Conservation (phyloP, 2,113 vertebrate species). For the Acrocephalus arundinaceus region DNA sequence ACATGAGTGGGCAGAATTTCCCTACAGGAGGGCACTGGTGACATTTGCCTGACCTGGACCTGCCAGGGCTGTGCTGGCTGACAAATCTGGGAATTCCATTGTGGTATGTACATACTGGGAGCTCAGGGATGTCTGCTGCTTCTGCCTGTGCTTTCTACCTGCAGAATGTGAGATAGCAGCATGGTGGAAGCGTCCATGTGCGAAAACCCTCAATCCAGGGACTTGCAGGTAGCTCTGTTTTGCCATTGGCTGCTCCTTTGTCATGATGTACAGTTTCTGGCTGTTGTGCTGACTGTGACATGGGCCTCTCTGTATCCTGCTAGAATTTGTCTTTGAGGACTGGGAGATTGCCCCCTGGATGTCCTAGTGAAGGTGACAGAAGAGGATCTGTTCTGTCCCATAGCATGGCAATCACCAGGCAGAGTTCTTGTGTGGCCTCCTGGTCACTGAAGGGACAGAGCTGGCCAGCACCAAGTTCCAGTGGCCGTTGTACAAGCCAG, state of each 20-base stretch:
- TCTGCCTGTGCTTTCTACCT: neutral
- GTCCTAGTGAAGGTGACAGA: neutral
- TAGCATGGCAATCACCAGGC: neutral
- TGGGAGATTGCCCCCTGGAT: neutral
- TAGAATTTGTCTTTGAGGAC: neutral
- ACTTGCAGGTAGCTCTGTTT: neutral
- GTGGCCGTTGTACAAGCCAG: fast-evolving
- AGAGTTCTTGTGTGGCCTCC: neutral
- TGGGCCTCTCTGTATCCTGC: neutral
- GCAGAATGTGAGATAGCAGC: neutral
- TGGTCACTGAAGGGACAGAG: neutral
- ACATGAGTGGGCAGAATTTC: neutral
- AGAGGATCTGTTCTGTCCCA: neutral
- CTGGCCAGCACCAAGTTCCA: neutral
- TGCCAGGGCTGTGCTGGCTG: neutral
- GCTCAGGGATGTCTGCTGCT: neutral
- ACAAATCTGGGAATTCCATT: neutral
- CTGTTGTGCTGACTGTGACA: neutral
- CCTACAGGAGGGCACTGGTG: neutral
- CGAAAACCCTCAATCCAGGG: neutral
- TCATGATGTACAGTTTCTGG: neutral
- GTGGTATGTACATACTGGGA: neutral
- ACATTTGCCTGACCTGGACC: neutral
- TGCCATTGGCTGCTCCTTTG: neutral
- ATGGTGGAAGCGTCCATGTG: fast-evolving